These are phyloP conservation scores for Magallana nippona DNA, from an alignment of 2,888 invertebrate genomes.

Conservation along the genomic window DNA sequence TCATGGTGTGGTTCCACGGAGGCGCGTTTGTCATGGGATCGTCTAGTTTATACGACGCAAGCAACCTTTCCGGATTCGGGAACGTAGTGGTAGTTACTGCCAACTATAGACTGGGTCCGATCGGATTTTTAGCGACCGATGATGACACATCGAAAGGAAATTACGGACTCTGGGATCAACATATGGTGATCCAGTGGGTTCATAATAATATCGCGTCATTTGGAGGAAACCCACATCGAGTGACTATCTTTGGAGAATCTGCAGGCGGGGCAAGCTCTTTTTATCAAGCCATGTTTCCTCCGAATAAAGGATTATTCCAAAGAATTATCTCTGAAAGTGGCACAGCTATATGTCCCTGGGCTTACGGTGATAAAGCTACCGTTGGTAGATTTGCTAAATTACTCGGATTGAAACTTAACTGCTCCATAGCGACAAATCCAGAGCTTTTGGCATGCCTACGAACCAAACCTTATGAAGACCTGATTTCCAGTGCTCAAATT, in stretches of 20 bases:
- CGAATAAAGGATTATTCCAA: conserved; percentile 87
- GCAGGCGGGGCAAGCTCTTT: conserved; percentile 96
- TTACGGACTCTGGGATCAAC: conserved; percentile 94
- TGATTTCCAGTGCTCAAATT: conserved; percentile 55
- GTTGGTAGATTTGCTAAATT: conserved; percentile 87
- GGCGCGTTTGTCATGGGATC: conserved; percentile 60
- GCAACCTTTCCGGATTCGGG: conserved; percentile 55
- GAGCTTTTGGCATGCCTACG: conserved; percentile 89
- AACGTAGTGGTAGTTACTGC: conserved; percentile 63
- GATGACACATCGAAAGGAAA: conserved; percentile 65
- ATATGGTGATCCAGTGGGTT: conserved; percentile 87
- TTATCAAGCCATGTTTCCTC: conserved; percentile 88
- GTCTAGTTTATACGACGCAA: conserved; percentile 58
- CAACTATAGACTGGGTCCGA: conserved; percentile 64
- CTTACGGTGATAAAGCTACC: conserved; percentile 90
- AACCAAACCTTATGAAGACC: conserved; percentile 50
- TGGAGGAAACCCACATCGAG: conserved; percentile 90
- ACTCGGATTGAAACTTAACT: conserved; percentile 90
- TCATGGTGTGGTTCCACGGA: conserved; percentile 64
- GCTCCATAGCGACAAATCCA: conserved; percentile 83
- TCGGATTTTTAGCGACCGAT: conserved; percentile 68
- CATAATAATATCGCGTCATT: conserved; percentile 72
- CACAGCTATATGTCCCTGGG: conserved; percentile 95
- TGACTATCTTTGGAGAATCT: conserved; percentile 96
- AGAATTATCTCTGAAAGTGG: conserved; percentile 96